Conservation (phyloP, 2,888 invertebrate species). For the Pyrocoelia pectoralis region DNA sequence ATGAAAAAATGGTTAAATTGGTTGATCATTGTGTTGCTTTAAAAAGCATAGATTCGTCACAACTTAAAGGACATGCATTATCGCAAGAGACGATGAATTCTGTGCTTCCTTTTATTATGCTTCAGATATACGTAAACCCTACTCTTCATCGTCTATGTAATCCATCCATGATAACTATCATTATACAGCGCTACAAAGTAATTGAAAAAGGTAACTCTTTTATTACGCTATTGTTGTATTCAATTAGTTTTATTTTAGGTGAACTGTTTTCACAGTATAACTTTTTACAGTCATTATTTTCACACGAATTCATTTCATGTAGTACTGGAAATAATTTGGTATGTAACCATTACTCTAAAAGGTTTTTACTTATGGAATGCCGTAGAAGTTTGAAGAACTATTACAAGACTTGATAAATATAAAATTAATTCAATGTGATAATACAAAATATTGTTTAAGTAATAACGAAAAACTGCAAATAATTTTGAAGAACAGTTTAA, state of each 20-base stretch:
- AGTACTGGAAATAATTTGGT: conserved; percentile 63
- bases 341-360: conserved; percentile 47
- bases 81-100: conserved; percentile 71
- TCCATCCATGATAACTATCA: conserved; percentile 66
- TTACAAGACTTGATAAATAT: conserved; percentile 53
- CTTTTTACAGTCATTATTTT: conserved; percentile 64
- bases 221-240: neutral
- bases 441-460: conserved; percentile 50
- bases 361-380: neutral
- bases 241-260: conserved; percentile 59
- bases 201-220: conserved; percentile 50
- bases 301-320: conserved; percentile 69
- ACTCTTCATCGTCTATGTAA: conserved; percentile 73
- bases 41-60: conserved; percentile 60
- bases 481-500: conserved; percentile 68
- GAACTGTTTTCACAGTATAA: conserved; percentile 61
- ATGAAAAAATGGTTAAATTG: conserved; percentile 54
- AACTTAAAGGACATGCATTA: conserved; percentile 71
- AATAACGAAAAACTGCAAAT: conserved; percentile 60
- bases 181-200: conserved; percentile 51
- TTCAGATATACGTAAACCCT: conserved; percentile 81
- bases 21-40: conserved; percentile 58
- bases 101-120: conserved; percentile 74
- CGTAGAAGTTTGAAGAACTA: conserved; percentile 62
- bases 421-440: conserved; percentile 47